phyloP scores from a whole-genome alignment of 2,797 vertebrate genomes.

The Scleropages formosus region DNA sequence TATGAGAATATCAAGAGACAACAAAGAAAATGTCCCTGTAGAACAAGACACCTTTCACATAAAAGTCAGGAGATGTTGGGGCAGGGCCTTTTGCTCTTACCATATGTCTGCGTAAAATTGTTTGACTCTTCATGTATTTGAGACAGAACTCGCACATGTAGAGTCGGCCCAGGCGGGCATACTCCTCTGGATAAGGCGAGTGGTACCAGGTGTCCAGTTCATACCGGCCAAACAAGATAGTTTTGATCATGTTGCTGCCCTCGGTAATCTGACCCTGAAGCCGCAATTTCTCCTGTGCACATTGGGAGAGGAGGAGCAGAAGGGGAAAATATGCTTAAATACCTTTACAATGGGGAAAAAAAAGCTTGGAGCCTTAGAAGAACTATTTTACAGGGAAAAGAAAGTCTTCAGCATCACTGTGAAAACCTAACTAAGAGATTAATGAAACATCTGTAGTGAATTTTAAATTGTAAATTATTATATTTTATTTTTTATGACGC shows the following conservation, averaged over 20 bases:
- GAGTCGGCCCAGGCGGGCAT: constrained; percentile 80
- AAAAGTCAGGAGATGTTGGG: neutral
- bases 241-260: constrained; percentile 89
- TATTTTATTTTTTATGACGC: no score
- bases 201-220: constrained; percentile 88
- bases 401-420: no score
- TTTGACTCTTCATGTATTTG: constrained; percentile 99
- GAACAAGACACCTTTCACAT: neutral
- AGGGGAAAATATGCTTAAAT: neutral
- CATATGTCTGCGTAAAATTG: constrained; percentile 94
- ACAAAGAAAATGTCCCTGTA: neutral
- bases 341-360: neutral
- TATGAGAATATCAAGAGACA: neutral
- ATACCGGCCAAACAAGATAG: constrained; percentile 80
- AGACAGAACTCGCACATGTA: constrained; percentile 94
- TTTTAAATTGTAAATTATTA: no score
- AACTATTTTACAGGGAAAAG: constrained; percentile 7
- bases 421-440: no score
- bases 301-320: neutral
- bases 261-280: constrained; percentile 89
- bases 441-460: no score
- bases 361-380: neutral
- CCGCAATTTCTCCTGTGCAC: constrained; percentile 85
- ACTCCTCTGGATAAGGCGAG: constrained; percentile 86
- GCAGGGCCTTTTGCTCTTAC: constrained; percentile 60